phyloP scores from a whole-genome alignment of 2,888 invertebrate species.

The Myopa testacea region DNA sequence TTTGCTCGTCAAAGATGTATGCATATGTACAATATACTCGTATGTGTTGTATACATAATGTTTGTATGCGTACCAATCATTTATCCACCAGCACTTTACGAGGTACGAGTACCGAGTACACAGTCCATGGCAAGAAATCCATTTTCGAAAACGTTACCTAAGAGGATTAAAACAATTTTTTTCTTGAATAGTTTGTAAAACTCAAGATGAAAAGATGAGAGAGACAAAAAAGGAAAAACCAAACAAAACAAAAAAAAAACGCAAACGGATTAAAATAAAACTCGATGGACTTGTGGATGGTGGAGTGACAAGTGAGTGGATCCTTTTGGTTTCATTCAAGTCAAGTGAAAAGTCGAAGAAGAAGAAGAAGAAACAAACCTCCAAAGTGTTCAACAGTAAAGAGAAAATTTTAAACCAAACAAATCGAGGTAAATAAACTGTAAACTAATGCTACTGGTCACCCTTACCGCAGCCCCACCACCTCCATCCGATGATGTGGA shows the following conservation, averaged over 20 bases:
- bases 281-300: neutral
- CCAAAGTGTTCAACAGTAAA: neutral
- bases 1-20: too few relatives aligned
- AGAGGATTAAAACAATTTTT: conserved; percentile 28
- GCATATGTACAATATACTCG: too few relatives aligned
- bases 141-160: conserved; percentile 30
- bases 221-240: neutral
- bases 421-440: conserved; percentile 50
- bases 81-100: too few relatives aligned
- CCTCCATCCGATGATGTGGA: neutral
- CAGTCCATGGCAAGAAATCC: neutral
- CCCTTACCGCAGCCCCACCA: too few relatives aligned
- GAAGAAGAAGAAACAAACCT: conserved; percentile 27
- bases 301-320: neutral
- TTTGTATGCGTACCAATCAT: too few relatives aligned
- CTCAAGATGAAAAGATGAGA: neutral
- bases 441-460: conserved; percentile 39
- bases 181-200: conserved; percentile 13
- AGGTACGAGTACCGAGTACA: too few relatives aligned
- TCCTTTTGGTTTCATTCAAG: conserved; percentile 27
- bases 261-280: neutral
- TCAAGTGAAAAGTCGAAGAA: conserved; percentile 21
- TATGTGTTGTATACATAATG: too few relatives aligned
- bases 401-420: conserved; percentile 30
- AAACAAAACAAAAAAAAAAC: neutral